Conservation (phyloP, 2,888 invertebrate species). For the Temnothorax unifasciatus region DNA sequence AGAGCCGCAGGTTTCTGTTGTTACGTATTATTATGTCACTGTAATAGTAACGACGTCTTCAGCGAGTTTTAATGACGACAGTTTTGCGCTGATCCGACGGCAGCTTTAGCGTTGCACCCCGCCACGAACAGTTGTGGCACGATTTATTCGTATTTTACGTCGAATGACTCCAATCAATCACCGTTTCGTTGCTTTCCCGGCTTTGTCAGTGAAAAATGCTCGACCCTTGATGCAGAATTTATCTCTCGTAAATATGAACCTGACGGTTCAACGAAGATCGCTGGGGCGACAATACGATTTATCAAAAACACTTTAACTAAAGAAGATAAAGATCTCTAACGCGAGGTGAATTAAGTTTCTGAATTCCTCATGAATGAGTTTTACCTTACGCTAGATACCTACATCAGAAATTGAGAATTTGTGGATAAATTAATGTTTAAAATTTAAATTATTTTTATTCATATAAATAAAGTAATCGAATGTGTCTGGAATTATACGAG, state of each 20-base stretch:
- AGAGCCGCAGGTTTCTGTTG: background rate
- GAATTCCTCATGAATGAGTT: background rate
- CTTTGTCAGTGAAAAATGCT: conserved; percentile 44
- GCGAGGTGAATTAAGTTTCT: background rate
- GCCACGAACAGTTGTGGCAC: background rate
- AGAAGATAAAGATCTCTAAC: background rate
- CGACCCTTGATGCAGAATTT: conserved; percentile 20
- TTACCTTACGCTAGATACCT: background rate
- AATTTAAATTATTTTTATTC: background rate
- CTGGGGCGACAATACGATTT: background rate
- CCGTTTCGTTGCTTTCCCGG: background rate
- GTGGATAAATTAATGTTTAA: conserved; percentile 6
- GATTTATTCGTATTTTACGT: conserved; percentile 45
- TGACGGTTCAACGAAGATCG: conserved; percentile 11
- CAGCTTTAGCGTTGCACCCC: conserved; percentile 16
- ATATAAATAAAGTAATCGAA: background rate
- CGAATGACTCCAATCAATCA: conserved; percentile 48
- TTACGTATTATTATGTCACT: conserved; percentile 36
- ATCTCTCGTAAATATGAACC: conserved; percentile 31
- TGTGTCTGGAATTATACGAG: background rate
- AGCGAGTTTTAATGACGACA: conserved; percentile 46
- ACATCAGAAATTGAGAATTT: background rate
- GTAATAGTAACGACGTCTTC: conserved; percentile 27
- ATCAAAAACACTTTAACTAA: background rate
- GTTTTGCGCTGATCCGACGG: background rate